phyloP scores from a whole-genome alignment of 2,113 vertebrate genomes.

The Ochotona princeps region DNA sequence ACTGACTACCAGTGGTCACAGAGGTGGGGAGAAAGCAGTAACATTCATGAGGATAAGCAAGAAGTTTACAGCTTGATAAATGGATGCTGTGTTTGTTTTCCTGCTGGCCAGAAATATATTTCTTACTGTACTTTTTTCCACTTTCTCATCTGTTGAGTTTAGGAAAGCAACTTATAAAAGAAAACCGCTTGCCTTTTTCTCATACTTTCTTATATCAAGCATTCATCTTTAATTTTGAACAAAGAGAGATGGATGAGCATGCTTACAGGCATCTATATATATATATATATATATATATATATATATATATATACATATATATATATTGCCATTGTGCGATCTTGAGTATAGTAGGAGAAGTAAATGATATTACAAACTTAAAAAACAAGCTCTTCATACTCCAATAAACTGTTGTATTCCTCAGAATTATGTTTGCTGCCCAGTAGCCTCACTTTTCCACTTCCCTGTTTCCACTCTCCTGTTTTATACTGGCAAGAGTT shows the following conservation, averaged over 20 bases:
- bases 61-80: neutral
- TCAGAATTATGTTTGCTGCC: neutral
- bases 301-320: neutral
- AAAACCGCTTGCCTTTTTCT: neutral
- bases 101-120: neutral
- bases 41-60: neutral
- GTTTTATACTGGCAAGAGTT: neutral
- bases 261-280: neutral
- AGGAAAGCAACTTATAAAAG: neutral
- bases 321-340: neutral
- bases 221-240: constrained; percentile 27
- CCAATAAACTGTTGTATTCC: neutral
- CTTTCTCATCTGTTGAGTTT: neutral
- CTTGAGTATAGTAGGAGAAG: neutral
- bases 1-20: neutral
- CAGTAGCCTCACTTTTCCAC: neutral
- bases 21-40: neutral
- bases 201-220: neutral
- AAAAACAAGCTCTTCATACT: neutral
- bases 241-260: neutral
- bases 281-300: too few species aligned
- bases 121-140: neutral
- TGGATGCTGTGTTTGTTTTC: neutral
- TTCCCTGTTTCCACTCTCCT: neutral
- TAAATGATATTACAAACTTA: neutral